These are phyloP conservation scores for Chrysemys picta DNA, from an alignment of 2,113 vertebrate genomes.

Conservation along the genomic window DNA sequence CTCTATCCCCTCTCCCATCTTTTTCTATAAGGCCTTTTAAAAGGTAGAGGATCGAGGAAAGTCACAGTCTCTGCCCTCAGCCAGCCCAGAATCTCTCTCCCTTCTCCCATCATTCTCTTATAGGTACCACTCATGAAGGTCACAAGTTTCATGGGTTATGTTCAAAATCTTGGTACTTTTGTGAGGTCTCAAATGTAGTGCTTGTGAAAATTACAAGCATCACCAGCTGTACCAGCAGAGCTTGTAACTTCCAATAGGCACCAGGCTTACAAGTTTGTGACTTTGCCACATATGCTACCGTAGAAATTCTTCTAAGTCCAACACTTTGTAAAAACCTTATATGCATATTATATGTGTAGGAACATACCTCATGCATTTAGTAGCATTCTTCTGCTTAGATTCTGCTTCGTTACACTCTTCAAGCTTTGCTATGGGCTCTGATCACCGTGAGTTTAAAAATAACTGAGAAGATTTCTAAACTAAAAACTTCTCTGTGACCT, in stretches of 20 bases:
- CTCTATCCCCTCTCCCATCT: neutral
- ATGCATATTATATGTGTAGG: neutral
- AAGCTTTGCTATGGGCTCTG: neutral
- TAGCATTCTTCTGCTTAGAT: neutral
- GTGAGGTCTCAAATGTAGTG: neutral
- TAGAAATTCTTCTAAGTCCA: neutral
- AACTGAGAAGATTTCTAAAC: neutral
- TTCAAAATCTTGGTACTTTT: neutral
- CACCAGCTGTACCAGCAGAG: neutral
- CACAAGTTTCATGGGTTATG: neutral
- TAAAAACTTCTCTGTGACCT: neutral
- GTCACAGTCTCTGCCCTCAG: neutral
- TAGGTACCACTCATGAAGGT: neutral
- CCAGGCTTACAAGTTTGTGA: neutral
- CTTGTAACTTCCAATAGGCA: neutral
- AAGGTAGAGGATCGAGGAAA: neutral
- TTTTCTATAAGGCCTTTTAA: neutral
- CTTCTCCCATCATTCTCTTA: neutral
- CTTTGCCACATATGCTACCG: neutral
- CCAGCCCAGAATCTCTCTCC: neutral
- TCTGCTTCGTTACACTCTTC: neutral
- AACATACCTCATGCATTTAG: neutral
- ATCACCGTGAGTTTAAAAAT: neutral
- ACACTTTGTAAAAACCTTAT: neutral
- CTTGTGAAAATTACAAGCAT: neutral